A percentile compares a stretch with the other conserved stretches of the same genome.
phyloP scores from a whole-genome alignment of 2,888 invertebrate genomes.

The Drosophila maculinotata region DNA sequence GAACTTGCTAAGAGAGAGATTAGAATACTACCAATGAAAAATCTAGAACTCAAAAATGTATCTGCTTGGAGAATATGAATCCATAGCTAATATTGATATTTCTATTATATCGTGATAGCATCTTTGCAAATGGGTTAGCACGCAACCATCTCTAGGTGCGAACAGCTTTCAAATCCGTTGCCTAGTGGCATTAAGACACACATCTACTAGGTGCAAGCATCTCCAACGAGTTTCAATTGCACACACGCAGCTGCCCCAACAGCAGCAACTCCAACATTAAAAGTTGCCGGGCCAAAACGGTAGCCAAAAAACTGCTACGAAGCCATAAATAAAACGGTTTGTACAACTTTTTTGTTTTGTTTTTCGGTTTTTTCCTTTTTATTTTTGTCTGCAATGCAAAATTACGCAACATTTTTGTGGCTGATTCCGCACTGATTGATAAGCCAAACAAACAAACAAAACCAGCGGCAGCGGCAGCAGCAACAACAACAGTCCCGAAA shows the following conservation, averaged over 20 bases:
- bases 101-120: too few species aligned
- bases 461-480: conserved; percentile 12
- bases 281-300: conserved; percentile 59
- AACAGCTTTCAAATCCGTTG: conserved; percentile 39
- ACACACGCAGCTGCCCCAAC: conserved; percentile 55
- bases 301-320: conserved; percentile 50
- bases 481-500: conserved; percentile 20
- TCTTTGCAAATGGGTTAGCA: conserved; percentile 7
- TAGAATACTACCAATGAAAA: too few species aligned
- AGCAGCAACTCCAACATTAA: conserved; percentile 19
- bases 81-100: too few species aligned
- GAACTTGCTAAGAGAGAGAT: too few species aligned
- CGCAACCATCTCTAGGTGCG: conserved; percentile 14
- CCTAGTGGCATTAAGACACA: conserved; percentile 61
- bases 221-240: conserved; percentile 55
- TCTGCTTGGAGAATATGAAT: too few species aligned
- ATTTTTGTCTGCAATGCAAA: conserved; percentile 50
- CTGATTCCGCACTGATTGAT: conserved; percentile 70
- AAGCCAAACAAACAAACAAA: conserved; percentile 57
- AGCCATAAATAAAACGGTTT: conserved; percentile 62
- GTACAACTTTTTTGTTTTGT: conserved; percentile 44
- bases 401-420: conserved; percentile 62
- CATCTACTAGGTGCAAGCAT: conserved; percentile 43
- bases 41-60: too few species aligned
- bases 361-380: conserved; percentile 14